phyloP scores from a whole-genome alignment of 2,113 vertebrate species.

The Brachyhypopomus occidentalis region DNA sequence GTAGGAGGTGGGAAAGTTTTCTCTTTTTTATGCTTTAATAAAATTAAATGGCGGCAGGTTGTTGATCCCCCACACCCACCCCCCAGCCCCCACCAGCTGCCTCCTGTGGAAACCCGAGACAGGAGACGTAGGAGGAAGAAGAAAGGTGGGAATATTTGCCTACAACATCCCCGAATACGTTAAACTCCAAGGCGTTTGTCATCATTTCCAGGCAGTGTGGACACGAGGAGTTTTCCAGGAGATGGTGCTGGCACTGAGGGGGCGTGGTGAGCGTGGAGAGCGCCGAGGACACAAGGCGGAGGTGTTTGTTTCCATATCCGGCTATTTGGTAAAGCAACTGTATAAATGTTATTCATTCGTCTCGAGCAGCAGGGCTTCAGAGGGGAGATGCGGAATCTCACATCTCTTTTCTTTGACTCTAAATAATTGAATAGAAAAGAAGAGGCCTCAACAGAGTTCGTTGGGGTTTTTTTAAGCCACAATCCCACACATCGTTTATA shows the following conservation, averaged over 20 bases:
- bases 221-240: slow-evolving; percentile 59
- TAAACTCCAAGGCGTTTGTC: slow-evolving; percentile 60
- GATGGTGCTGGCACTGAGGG: neutral
- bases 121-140: slow-evolving; percentile 51
- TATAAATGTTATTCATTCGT: slow-evolving; percentile 71
- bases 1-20: slow-evolving; percentile 68
- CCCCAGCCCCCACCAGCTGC: neutral
- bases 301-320: slow-evolving; percentile 72
- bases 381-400: slow-evolving; percentile 63
- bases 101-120: slow-evolving; percentile 53
- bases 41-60: slow-evolving; percentile 72
- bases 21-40: slow-evolving; percentile 72
- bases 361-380: slow-evolving; percentile 63
- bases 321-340: slow-evolving; percentile 71
- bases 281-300: slow-evolving; percentile 62
- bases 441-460: slow-evolving; percentile 70
- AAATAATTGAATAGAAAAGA: slow-evolving; percentile 78
- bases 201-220: slow-evolving; percentile 57
- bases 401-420: slow-evolving; percentile 71
- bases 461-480: slow-evolving; percentile 67
- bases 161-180: slow-evolving; percentile 62
- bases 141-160: slow-evolving; percentile 54
- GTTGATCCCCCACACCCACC: slow-evolving; percentile 42
- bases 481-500: slow-evolving; percentile 65
- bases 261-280: slow-evolving; percentile 3